Conservation (phyloP, 2,888 invertebrate species). For the Rambutsinella grinnellia region DNA sequence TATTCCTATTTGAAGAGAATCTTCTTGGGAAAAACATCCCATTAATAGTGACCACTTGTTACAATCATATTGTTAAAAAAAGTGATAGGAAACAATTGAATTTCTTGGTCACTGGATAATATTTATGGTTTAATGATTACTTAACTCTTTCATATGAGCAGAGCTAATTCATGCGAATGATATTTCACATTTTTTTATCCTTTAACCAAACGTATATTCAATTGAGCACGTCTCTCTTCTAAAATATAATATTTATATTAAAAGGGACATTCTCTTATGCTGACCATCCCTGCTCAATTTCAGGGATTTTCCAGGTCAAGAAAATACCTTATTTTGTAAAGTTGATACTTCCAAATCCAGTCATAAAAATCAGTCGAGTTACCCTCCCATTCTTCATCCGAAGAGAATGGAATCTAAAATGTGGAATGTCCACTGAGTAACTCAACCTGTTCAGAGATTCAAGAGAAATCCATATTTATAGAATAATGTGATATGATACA, state of each 20-base stretch:
- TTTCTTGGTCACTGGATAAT: too few relatives aligned
- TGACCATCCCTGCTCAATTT: conserved; percentile 10
- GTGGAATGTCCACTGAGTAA: background rate
- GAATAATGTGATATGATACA: conserved; percentile 7
- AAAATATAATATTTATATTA: conserved; percentile 7
- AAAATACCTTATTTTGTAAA: background rate
- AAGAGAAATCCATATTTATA: conserved; percentile 5
- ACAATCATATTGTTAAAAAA: too few relatives aligned
- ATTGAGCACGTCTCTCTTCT: background rate
- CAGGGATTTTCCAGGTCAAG: background rate
- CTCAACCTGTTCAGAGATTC: background rate
- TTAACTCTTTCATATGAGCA: conserved; percentile 34
- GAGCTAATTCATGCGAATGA: conserved; percentile 52
- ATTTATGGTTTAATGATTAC: too few relatives aligned
- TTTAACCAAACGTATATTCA: conserved; percentile 12
- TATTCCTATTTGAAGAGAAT: background rate
- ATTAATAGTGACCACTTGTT: conserved; percentile 39
- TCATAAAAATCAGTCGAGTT: conserved; percentile 27
- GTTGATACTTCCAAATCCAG: conserved; percentile 15
- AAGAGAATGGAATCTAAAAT: background rate
- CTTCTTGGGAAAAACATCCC: background rate
- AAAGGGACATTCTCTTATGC: too few relatives aligned
- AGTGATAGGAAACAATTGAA: conserved; percentile 3
- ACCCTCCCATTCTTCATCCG: conserved; percentile 11
- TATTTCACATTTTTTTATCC: conserved; percentile 22